Conservation (phyloP, 1,140 invertebrate genomes). For the Cardiocondyla obscurior region DNA sequence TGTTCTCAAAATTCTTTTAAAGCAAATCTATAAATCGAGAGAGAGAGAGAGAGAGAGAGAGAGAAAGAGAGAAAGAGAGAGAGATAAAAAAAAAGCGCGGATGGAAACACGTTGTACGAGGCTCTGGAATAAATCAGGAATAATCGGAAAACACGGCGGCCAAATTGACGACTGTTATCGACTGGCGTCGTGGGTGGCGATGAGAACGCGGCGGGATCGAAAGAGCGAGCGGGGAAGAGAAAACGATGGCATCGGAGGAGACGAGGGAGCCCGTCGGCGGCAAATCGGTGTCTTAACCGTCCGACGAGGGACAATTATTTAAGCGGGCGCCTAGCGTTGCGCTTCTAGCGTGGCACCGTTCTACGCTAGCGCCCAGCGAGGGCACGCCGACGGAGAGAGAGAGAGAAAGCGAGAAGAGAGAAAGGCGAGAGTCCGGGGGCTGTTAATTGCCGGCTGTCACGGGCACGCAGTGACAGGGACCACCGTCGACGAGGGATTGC, state of each 20-base stretch:
- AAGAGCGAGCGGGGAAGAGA: conserved; percentile 57
- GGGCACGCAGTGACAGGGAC: conserved; percentile 77
- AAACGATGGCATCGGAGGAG: conserved; percentile 26
- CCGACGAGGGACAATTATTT: conserved; percentile 81
- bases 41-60: not conserved
- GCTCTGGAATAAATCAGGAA: conserved; percentile 66
- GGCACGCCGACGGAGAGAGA: conserved; percentile 42
- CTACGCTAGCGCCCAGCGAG: conserved; percentile 53
- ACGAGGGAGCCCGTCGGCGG: conserved; percentile 44
- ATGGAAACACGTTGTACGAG: not conserved
- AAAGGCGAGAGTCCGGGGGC: conserved; percentile 76
- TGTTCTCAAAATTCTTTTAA: not conserved
- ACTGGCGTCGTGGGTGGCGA: conserved; percentile 66
- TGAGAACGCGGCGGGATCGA: conserved; percentile 35
- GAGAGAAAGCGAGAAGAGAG: conserved; percentile 42
- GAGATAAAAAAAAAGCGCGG: no score
- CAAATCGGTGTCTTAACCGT: conserved; percentile 81
- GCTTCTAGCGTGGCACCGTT: conserved; percentile 64
- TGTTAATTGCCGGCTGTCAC: conserved; percentile 84
- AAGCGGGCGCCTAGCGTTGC: conserved; percentile 73
- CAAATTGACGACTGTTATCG: conserved; percentile 77
- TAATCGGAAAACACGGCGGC: conserved; percentile 75
- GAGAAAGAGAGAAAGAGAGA: not conserved
- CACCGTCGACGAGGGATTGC: conserved; percentile 76
- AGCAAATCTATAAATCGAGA: not conserved